These are phyloP conservation scores for Gymnopithys bicolor DNA, from an alignment of 2,797 vertebrate species.

Conservation along the genomic window DNA sequence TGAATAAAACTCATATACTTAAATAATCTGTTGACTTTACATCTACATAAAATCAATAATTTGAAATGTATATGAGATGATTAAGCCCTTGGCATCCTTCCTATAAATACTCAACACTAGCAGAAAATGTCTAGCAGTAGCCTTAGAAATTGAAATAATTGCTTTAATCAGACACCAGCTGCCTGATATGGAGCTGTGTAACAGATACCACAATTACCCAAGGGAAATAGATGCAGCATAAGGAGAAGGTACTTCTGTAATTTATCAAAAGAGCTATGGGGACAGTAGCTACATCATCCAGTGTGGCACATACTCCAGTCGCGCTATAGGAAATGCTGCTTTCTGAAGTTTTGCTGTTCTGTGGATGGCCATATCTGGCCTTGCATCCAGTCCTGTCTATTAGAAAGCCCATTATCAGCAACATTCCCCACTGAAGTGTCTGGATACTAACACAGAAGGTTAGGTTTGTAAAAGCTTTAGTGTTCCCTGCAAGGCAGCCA, in stretches of 20 bases:
- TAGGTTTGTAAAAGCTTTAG: background rate
- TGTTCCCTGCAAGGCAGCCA: background rate
- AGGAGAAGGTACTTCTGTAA: background rate
- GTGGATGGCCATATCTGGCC: background rate
- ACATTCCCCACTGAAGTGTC: background rate
- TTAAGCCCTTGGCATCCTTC: background rate
- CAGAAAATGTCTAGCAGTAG: background rate
- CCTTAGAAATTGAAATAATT: slow-evolving; percentile 31
- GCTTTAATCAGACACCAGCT: slow-evolving; percentile 31
- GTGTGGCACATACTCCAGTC: background rate
- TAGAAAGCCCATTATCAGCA: background rate
- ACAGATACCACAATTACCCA: background rate
- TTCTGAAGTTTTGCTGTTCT: background rate
- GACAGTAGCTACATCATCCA: background rate
- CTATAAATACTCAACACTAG: background rate
- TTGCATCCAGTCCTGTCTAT: background rate
- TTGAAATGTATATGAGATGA: background rate
- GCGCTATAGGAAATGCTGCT: background rate
- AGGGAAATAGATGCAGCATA: background rate
- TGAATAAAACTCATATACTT: background rate
- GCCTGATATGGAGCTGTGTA: background rate
- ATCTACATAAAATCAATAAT: background rate
- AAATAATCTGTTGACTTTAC: background rate
- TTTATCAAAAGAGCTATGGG: background rate
- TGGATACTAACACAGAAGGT: background rate